Percentiles rank a stretch among this genome's conserved stretches.
These are phyloP conservation scores for Cephus pygmeus DNA, from an alignment of 2,888 invertebrate genomes.

Conservation along the genomic window DNA sequence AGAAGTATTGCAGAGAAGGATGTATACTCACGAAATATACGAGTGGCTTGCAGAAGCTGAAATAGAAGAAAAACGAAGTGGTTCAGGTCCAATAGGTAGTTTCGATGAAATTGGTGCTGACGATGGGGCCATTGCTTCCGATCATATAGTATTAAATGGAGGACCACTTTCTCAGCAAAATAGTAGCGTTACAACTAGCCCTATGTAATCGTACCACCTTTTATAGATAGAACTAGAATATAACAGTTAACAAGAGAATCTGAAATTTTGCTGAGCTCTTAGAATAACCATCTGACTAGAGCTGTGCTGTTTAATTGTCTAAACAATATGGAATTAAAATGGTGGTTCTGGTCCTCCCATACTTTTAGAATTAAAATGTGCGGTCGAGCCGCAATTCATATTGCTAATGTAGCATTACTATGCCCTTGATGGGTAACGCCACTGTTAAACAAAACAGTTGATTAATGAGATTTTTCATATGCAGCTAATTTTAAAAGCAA, in stretches of 20 bases:
- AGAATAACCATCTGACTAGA: too few species aligned
- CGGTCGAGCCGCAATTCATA: too few species aligned
- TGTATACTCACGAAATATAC: slow-evolving; percentile 81
- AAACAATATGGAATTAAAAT: too few species aligned
- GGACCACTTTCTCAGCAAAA: slow-evolving; percentile 32
- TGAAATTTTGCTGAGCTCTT: not conserved
- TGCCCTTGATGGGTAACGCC: not conserved
- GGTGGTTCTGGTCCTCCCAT: too few species aligned
- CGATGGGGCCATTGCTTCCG: slow-evolving; percentile 30
- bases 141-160: slow-evolving; percentile 40
- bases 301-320: too few species aligned
- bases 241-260: slow-evolving; percentile 8
- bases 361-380: too few species aligned
- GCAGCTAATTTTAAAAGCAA: not conserved
- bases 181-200: slow-evolving; percentile 37
- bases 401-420: too few species aligned
- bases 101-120: slow-evolving; percentile 44
- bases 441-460: not conserved
- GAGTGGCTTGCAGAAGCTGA: slow-evolving; percentile 81
- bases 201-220: slow-evolving; percentile 24
- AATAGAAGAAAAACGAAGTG: slow-evolving; percentile 65
- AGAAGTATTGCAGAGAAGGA: slow-evolving; percentile 80
- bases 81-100: slow-evolving; percentile 30
- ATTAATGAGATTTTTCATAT: not conserved
- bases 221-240: not conserved